phyloP scores from a whole-genome alignment of 2,888 invertebrate genomes.

The Drosophila macrospina region DNA sequence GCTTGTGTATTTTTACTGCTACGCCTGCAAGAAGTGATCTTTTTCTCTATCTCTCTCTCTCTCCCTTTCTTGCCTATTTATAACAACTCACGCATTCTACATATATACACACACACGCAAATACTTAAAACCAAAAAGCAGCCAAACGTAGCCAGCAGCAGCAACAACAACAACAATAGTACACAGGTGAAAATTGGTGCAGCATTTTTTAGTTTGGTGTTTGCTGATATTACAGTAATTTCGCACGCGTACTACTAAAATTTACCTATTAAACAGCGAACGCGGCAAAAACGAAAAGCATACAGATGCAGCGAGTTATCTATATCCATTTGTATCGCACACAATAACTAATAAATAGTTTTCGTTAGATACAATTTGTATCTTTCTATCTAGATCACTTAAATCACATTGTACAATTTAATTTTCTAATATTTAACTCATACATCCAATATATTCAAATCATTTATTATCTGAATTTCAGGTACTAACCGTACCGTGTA shows the following conservation, averaged over 20 bases:
- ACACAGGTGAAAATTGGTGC: constrained; percentile 75
- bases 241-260: constrained; percentile 49
- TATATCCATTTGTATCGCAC: constrained; percentile 4
- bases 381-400: constrained; percentile 1
- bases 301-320: constrained; percentile 21
- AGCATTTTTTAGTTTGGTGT: constrained; percentile 51
- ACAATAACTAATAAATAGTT: constrained; percentile 1
- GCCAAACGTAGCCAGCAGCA: constrained; percentile 57
- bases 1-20: constrained; percentile 51
- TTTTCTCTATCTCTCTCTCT: constrained; percentile 20
- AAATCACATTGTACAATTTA: constrained; percentile 1
- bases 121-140: constrained; percentile 44
- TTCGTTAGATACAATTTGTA: neutral
- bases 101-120: constrained; percentile 31
- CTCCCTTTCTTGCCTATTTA: constrained; percentile 60
- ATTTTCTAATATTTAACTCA: constrained; percentile 18
- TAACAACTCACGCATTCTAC: constrained; percentile 68
- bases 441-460: constrained; percentile 30
- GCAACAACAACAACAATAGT: constrained; percentile 30
- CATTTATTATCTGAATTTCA: neutral
- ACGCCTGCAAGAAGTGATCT: constrained; percentile 66
- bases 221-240: constrained; percentile 55
- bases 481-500: neutral
- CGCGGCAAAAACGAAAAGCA: constrained; percentile 22
- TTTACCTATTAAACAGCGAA: constrained; percentile 27